Evolutionary conservation across 2,797 vertebrate species (phyloP), one percentile per base, ranked within the genome.

Genomic region (Gymnoscopelus braueri): DNA sequence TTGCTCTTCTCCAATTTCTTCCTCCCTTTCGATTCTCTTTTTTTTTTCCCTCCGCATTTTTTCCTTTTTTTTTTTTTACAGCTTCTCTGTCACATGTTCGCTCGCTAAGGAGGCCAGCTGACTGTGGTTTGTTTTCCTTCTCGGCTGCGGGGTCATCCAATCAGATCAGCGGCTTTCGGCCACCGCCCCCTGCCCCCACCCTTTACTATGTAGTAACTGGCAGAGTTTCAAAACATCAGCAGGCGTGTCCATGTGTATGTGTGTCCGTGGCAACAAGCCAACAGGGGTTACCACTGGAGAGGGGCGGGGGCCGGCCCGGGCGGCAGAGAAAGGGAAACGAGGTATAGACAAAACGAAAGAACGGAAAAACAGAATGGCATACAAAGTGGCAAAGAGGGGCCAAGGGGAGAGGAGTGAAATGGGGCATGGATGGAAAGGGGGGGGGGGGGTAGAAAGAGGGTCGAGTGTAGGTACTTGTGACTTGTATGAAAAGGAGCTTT

Each of bases 41-140:
- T 24, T 3, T n/a, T 19, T 10, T 26, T 35, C 57, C 19, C 19
- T 2, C 8, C 32, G 12, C 10, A 19, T 54, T 66, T 32, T 9
- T 51, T 23, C 58, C 52, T 44, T 47, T 53, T 8, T n/a, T 39
- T 69, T 67, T 56, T 65, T 69, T 66, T 3, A 15, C 66, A 13
- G 48, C 61, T 73, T 1, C 67, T 67, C 76, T 44, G 72, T 88
- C 85, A 87, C 85, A 71, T 77, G 79, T 81, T 83, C 12, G 12
- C 79, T 72, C 53, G 67, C 65, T 80, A 76, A 81, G 57, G 75
- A 87, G 70, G 72, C 84, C 91, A 92, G 89, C 89, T 90, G 88
- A 91, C 87, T 86, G 72, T 62, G 80, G 83, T 89, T 90, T 91
- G 89, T 90, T 90, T 89, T 90, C 71, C 62, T 85, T 89, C 80